Evolutionary conservation across 2,888 invertebrate species (phyloP).

Genomic region (Diplazon laetatorius): DNA sequence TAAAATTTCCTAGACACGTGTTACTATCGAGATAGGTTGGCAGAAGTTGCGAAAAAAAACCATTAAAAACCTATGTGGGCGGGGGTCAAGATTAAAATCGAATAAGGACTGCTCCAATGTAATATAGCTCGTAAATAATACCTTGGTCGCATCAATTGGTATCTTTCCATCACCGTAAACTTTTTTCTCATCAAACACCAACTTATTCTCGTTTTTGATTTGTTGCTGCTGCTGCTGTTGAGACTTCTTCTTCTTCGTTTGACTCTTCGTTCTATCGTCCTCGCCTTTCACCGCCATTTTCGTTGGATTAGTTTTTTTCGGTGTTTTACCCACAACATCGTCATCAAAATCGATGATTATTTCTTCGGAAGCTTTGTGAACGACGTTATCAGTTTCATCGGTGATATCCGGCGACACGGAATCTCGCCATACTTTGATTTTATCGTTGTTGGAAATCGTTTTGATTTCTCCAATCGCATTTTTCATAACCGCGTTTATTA

Average conservation of each 20-base stretch:
- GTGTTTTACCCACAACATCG: conserved; percentile 53
- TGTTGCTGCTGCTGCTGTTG: conserved; percentile 56
- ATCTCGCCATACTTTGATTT: conserved; percentile 76
- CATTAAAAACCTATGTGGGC: too few species aligned
- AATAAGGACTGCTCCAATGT: too few species aligned
- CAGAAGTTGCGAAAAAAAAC: too few species aligned
- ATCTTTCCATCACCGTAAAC: conserved; percentile 64
- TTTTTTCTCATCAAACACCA: conserved; percentile 66
- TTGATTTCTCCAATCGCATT: conserved; percentile 44
- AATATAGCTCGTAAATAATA: conserved; percentile 39
- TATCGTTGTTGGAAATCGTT: conserved; percentile 60
- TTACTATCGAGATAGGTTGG: too few species aligned
- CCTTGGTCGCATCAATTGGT: conserved; percentile 65
- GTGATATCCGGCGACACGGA: conserved; percentile 61
- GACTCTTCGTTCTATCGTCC: conserved; percentile 57
- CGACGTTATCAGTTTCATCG: conserved; percentile 24
- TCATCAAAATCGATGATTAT: conserved; percentile 75
- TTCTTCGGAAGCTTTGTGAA: conserved; percentile 61
- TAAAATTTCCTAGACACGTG: too few species aligned
- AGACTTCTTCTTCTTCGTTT: conserved; percentile 54
- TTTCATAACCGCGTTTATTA: conserved; percentile 52
- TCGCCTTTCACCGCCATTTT: conserved; percentile 42
- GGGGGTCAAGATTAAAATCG: too few species aligned
- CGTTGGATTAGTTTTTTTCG: conserved; percentile 33
- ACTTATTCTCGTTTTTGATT: conserved; percentile 63